Base-by-base conservation (phyloP, 1,140 invertebrate genomes). In the Drosophila sulfurigaster region DNA sequence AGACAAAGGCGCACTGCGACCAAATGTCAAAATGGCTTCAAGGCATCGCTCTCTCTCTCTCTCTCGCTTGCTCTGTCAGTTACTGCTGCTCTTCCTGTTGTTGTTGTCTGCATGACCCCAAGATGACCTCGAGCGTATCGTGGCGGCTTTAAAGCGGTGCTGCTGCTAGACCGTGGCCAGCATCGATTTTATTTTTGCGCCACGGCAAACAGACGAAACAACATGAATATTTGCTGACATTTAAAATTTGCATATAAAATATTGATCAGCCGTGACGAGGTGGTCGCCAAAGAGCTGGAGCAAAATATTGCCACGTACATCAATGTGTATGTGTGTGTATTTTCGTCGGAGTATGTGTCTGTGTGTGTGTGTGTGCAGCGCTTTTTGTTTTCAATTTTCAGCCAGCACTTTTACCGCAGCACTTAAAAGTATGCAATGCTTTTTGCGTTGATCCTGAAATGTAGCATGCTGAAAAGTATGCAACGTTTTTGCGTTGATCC, bases 11-110 rank as follows among this genome's bases (percentile, higher is more conserved):
- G 78, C 74, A 78, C 43, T 74, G 77, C 81, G 49, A 74, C 72
- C 64, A 88, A 81, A 81, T 76, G 75, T 79, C 85, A 89, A 89
- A 89, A 89, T 85, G 81, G 68, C 66, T 60, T 70, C 81, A 72
- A 68, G 59, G 59, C 81, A 46, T 48, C 15, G 30, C 20, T 16
- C 16, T 16, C 16, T 25, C 3, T 25, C 20, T 25, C 20, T 25
- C 32, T 63, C 59, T 63, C 63, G 35, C 7, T 32, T 32, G 32
- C 35, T 38, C 20, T 25, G 20, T 25, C 20, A 25, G 51, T 30
- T 32, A 13, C 62, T 35, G 49, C 30, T 30, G 30, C 15, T 56
- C 28, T 38, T 11, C 3, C 15, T 43, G 16, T 15, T 54, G 62
- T 25, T 65, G 25, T 16, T 49, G 13, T 58, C 65, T 63, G 54